Evolutionary conservation across 2,797 vertebrate genomes (phyloP), one percentile per base, ranked within the genome.

Genomic region (Chaetophractus vellerosus): DNA sequence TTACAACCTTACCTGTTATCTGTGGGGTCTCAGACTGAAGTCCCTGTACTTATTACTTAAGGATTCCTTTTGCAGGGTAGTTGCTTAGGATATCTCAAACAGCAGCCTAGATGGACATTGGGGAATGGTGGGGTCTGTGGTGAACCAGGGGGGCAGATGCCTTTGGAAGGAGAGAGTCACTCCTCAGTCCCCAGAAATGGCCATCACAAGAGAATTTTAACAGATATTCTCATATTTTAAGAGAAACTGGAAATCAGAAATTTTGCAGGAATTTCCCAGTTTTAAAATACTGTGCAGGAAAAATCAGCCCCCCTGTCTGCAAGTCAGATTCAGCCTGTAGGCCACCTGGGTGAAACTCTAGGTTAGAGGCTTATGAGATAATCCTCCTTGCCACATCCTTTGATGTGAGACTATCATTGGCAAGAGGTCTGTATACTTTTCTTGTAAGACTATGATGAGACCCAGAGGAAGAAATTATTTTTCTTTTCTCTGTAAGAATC

Each of bases 401-500:
- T 33, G 72, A 88, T 28, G 28, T 48, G 45, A 69, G 10, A 91
- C 57, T 48, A 86, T 26, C 63, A 83, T 33, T 0, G 0, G 15
- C 64, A 75, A 80, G 45, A 86, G 48, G 59, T 45, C 82, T 61
- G 74, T 45, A 24, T 59, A 18, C 38, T 75, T 85, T 83, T 59
- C 90, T 89, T 18, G 6, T 24, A 80, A 83, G 52, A 75, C 59
- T 87, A 85, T 85, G 59, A 86, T 4, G 21, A 69, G 79, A 57
- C 79, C 69, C 83, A 91, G 71, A 82, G 91, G 75, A 76, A 87
- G 83, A 87, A 89, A 83, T 36, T 38, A 66, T 75, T 94, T 87
- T 79, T 36, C 69, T 96, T 93, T 86, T 68, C 85, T 90, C 86
- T 78, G 14, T 76, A 79, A 91, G 57, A 71, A 91, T 93, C 64